Conservation (phyloP, 2,113 vertebrate genomes). For the Cisticola juncidis region DNA sequence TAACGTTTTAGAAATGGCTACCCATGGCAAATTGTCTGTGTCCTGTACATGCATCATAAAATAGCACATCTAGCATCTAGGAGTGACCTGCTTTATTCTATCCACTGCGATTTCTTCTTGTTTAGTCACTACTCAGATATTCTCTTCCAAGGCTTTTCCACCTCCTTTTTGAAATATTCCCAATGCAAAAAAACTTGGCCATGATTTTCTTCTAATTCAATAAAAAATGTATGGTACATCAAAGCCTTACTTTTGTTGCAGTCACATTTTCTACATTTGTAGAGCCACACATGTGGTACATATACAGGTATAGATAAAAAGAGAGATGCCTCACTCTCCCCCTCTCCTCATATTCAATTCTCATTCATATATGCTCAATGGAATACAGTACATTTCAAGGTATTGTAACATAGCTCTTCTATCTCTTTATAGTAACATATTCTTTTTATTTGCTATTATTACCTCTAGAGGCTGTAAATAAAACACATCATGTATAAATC, state of each 20-base stretch:
- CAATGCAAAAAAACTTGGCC: neutral
- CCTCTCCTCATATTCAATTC: neutral
- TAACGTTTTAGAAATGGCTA: neutral
- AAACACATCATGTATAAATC: neutral
- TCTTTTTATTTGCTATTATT: neutral
- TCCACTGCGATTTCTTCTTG: neutral
- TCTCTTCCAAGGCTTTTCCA: neutral
- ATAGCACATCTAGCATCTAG: neutral
- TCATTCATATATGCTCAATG: neutral
- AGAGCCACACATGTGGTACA: neutral
- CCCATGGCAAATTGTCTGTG: neutral
- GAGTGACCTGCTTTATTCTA: neutral
- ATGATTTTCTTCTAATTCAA: neutral
- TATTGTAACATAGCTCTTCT: neutral
- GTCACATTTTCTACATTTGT: neutral
- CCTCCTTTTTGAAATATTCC: neutral
- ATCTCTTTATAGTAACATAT: neutral
- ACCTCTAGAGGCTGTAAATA: neutral
- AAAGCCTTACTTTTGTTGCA: neutral
- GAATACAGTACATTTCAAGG: neutral
- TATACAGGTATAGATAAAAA: neutral
- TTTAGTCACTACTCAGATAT: neutral
- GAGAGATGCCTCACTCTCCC: neutral
- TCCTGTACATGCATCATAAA: neutral
- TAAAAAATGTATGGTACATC: neutral